phyloP scores from a whole-genome alignment of 2,888 invertebrate species.

The Hydroisotoma schaefferi region DNA sequence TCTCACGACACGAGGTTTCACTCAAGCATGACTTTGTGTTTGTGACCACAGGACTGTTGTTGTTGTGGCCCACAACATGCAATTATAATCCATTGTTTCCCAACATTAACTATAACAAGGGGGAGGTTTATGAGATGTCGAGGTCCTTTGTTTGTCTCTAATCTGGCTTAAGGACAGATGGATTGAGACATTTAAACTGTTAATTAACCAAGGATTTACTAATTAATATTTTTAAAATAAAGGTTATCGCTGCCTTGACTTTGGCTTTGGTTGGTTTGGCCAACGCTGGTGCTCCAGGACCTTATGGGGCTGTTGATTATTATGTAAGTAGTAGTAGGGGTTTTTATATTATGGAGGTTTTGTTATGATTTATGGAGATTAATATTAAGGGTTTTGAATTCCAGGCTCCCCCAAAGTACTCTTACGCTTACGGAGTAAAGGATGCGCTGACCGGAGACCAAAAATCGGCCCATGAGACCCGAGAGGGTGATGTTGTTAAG shows the following conservation, averaged over 20 bases:
- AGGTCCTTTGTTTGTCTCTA: no score
- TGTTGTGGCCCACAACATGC: no score
- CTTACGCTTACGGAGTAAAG: conserved; percentile 10
- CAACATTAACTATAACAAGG: no score
- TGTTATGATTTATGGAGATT: not conserved
- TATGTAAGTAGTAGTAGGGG: not conserved
- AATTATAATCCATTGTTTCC: no score
- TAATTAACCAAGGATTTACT: not conserved
- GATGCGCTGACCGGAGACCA: conserved; percentile 14
- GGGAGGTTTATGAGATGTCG: no score
- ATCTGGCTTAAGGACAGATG: not conserved
- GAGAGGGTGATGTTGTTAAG: conserved; percentile 12
- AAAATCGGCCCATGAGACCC: conserved; percentile 8
- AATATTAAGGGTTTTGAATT: not conserved
- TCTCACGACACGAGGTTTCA: no score
- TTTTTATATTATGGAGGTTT: not conserved
- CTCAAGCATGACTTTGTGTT: no score
- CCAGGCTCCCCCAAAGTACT: conserved; percentile 11
- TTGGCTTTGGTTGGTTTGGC: conserved; percentile 13
- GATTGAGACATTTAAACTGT: not conserved
- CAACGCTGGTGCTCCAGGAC: conserved; percentile 10
- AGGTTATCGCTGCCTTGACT: conserved; percentile 13
- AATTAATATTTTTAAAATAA: not conserved
- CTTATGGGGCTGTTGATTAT: conserved; percentile 5
- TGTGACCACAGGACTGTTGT: no score